Evolutionary conservation across 2,888 invertebrate genomes (phyloP), one percentile per base, ranked within the genome.

Genomic region (Schizaphis graminum): DNA sequence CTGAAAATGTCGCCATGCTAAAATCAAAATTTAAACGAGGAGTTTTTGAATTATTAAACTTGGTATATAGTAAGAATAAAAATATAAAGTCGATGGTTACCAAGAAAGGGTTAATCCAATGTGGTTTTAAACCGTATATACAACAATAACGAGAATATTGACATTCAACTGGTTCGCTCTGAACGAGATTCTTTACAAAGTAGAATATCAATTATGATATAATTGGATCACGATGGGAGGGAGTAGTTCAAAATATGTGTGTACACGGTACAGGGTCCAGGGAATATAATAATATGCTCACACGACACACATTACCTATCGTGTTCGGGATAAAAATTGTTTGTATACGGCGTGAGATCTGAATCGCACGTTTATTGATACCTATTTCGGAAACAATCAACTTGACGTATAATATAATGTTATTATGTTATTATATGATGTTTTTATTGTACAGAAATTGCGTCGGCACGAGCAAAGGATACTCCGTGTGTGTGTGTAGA

Each of bases 391-490:
- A 77, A 77, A 77, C 77, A 41, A 77, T 77, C 77, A 77, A 21
- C 77, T 77, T 7, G 35, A 4, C 21, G 35, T 21, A 77, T 24
- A 21, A 77, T 77, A 77, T 77, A n/a, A n/a, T n/a, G n/a, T n/a
- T n/a, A 77, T 35, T 35, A 77, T 77, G 35, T 77, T 77, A 41
- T 35, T 77, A 77, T 77, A 77, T 77, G 77, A 77, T 35, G 77
- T 77, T 21, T 77, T 77, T 77, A 77, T 77, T 21, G 77, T 77
- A 35, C 56, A 89, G 56, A 89, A 89, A 89, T 44, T 44, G 57
- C 44, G 89, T 89, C 89, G 89, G 89, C 89, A 61, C 57, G 44
- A 56, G 57, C 57, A 89, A 89, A 89, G 89, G 88, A 88, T 44
- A 28, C 11, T 41, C 77, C 8, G 35, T 0, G 67, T 77, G 35